phyloP scores from a whole-genome alignment of 2,797 vertebrate genomes.

The Capromys pilorides region DNA sequence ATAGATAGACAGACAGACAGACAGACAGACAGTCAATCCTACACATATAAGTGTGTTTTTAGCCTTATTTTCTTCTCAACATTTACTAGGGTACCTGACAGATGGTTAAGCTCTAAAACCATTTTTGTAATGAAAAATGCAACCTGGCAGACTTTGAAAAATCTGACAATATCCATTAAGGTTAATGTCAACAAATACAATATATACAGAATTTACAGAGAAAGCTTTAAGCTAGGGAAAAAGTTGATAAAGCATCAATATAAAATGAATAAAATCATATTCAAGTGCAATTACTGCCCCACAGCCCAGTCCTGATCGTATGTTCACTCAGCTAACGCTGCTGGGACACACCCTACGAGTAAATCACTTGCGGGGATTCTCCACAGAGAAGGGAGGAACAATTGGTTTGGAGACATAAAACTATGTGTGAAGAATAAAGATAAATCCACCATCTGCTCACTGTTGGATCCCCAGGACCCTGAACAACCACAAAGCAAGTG shows the following conservation, averaged over 20 bases:
- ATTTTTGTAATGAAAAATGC: conserved; percentile 28
- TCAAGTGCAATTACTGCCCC: neutral
- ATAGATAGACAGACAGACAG: neutral
- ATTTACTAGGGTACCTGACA: neutral
- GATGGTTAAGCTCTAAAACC: neutral
- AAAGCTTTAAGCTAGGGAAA: neutral
- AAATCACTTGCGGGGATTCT: neutral
- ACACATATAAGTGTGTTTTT: neutral
- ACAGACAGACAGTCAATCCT: too few relatives aligned
- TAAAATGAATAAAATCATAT: conserved; percentile 31
- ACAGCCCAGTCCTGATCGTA: neutral
- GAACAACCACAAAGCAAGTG: neutral
- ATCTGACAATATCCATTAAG: neutral
- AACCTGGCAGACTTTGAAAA: conserved; percentile 39
- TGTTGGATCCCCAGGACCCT: neutral
- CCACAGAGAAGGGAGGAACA: neutral
- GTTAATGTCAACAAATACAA: neutral
- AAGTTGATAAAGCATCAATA: neutral
- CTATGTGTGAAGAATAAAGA: neutral
- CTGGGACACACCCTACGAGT: neutral
- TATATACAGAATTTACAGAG: neutral
- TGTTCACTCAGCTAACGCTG: neutral
- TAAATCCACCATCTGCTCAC: neutral
- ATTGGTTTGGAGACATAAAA: neutral
- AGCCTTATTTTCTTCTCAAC: neutral